Percentiles rank a stretch among this genome's conserved stretches.
These are phyloP conservation scores for Sitobion miscanthi DNA, from an alignment of 1,140 invertebrate genomes.

Conservation along the genomic window DNA sequence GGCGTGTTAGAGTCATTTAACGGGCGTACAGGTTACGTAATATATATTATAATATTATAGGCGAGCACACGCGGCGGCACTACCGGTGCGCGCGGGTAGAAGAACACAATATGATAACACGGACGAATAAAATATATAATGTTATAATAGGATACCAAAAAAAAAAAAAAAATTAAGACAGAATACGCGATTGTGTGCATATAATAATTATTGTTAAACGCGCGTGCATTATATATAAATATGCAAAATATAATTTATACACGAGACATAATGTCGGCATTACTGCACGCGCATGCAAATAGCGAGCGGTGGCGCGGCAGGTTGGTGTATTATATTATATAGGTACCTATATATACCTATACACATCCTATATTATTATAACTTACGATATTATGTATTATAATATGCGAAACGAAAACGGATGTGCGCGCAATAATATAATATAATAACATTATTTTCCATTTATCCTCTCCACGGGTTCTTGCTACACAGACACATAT, in stretches of 20 bases:
- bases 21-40: not conserved
- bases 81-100: not conserved
- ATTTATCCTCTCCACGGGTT: not conserved
- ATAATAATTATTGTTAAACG: not conserved
- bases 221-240: not conserved
- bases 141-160: not conserved
- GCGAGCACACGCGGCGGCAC: not conserved
- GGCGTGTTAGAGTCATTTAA: slow-evolving; percentile 27
- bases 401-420: slow-evolving; percentile 1
- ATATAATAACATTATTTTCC: not conserved
- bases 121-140: not conserved
- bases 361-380: not conserved
- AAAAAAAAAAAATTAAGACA: not conserved
- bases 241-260: slow-evolving; percentile 8
- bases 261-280: slow-evolving; percentile 5
- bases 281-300: slow-evolving; percentile 1
- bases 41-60: slow-evolving; percentile 10
- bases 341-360: not conserved
- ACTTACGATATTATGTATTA: not conserved
- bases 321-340: no score
- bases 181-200: not conserved
- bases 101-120: not conserved
- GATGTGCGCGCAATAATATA: slow-evolving; percentile 20
- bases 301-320: not conserved
- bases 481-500: not conserved